These are phyloP conservation scores for Gambusia holbrooki DNA, from an alignment of 2,113 vertebrate species.

Conservation along the genomic window DNA sequence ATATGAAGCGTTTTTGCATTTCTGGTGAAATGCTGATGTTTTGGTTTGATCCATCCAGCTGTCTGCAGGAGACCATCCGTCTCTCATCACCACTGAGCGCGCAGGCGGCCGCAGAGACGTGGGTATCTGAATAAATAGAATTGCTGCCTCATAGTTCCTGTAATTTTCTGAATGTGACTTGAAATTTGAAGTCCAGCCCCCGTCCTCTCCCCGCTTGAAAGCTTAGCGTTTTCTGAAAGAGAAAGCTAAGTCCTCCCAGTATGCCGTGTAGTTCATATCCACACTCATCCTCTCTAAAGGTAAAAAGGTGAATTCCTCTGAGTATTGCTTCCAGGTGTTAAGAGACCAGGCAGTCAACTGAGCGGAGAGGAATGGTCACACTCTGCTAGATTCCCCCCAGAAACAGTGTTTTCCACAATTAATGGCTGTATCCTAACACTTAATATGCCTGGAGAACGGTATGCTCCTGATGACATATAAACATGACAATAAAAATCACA, in stretches of 20 bases:
- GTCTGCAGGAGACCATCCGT: background rate
- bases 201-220: constrained; percentile 17
- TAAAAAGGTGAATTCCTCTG: constrained; percentile 51
- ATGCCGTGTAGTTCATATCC: constrained; percentile 46
- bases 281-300: constrained; percentile 42
- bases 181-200: constrained; percentile 32
- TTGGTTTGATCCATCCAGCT: background rate
- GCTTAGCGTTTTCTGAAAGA: constrained; percentile 34
- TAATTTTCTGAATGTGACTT: constrained; percentile 12
- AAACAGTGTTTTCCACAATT: background rate
- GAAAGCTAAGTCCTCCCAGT: constrained; percentile 55
- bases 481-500: constrained; percentile 1
- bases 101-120: background rate
- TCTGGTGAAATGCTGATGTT: background rate
- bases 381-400: background rate
- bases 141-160: constrained; percentile 2
- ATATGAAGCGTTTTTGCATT: background rate
- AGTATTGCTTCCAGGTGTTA: constrained; percentile 54
- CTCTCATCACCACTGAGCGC: background rate
- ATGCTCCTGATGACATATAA: background rate
- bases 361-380: constrained; percentile 6
- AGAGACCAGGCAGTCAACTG: background rate
- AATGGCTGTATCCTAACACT: background rate
- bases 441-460: background rate
- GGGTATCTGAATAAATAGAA: constrained; percentile 1